Evolutionary conservation across 1,140 invertebrate species (phyloP), one percentile per base, ranked within the genome.

Genomic region (Drosophila subobscura): DNA sequence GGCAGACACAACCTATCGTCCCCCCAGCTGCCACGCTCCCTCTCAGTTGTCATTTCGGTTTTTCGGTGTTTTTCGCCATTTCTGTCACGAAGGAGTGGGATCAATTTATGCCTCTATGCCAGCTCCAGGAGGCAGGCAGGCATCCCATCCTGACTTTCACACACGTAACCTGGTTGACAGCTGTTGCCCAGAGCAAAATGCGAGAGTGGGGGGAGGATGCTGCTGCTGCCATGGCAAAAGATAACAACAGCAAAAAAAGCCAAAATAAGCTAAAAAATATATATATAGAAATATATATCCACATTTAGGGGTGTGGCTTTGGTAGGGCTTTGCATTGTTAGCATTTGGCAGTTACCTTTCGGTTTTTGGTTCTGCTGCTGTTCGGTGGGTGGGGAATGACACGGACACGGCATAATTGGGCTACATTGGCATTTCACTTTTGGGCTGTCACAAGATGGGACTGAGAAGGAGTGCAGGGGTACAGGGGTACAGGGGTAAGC

Each of bases 371-470:
- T 37, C 10, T 37, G 3, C 25, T 27, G 1, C 25, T 44, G 40
- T 22, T 20, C 23, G 33, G 53, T 7, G 33, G 25, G 37, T 12
- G 8, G 53, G 41, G 3, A 27, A 46, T 27, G 53, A 57, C 37
- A 50, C 14, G 37, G 45, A 53, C 66, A 54, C 40, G 64, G 73
- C 81, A 86, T 86, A 88, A 86, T 86, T 86, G 81, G 65, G 81
- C 77, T 71, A 80, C 77, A 85, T 86, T 86, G 81, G 81, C 80
- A 86, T 86, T 86, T 85, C 77, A 80, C 81, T 85, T 85, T 77
- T 80, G 77, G 67, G 33, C 72, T 84, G 79, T 55, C 72, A 47
- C 65, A 50, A 66, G 14, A 50, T 20, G 16, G 16, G 0, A 1
- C 16, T 20, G 16, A 29, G 49, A 65, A 53, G 68, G 47, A 40